phyloP scores from a whole-genome alignment of 1,140 invertebrate species.

The Lucilia sericata region DNA sequence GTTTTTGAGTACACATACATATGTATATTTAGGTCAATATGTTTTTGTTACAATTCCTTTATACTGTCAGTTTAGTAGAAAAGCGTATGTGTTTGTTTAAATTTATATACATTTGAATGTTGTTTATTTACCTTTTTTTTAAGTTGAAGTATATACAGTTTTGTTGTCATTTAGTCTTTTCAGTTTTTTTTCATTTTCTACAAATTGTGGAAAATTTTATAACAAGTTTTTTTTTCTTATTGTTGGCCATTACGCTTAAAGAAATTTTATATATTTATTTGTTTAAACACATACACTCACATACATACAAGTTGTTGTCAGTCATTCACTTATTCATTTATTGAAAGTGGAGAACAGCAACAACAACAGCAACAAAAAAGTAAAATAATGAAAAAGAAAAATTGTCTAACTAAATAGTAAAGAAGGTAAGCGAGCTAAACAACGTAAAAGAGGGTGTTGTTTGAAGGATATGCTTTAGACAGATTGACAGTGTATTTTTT shows the following conservation, averaged over 20 bases:
- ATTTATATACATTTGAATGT: not conserved
- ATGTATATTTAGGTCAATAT: constrained; percentile 63
- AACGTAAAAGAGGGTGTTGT: not conserved
- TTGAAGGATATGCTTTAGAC: constrained; percentile 46
- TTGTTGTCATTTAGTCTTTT: not conserved
- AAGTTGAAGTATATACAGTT: not conserved
- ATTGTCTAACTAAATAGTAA: not conserved
- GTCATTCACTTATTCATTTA: not conserved
- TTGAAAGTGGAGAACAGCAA: not conserved
- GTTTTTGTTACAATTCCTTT: constrained; percentile 36
- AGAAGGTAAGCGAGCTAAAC: not conserved
- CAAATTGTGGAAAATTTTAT: not conserved
- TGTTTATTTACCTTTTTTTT: not conserved
- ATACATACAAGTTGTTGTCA: not conserved
- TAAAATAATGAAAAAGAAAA: too few relatives aligned
- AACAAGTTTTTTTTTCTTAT: not conserved
- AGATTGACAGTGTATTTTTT: constrained; percentile 52
- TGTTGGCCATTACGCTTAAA: not conserved
- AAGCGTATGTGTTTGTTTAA: not conserved
- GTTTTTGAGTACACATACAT: not conserved
- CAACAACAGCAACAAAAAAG: not conserved
- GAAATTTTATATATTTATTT: not conserved
- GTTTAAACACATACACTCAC: too few relatives aligned
- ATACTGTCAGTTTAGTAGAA: not conserved
- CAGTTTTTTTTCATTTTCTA: too few relatives aligned